phyloP scores from a whole-genome alignment of 2,797 vertebrate species.

The Periophthalmus magnuspinnatus region DNA sequence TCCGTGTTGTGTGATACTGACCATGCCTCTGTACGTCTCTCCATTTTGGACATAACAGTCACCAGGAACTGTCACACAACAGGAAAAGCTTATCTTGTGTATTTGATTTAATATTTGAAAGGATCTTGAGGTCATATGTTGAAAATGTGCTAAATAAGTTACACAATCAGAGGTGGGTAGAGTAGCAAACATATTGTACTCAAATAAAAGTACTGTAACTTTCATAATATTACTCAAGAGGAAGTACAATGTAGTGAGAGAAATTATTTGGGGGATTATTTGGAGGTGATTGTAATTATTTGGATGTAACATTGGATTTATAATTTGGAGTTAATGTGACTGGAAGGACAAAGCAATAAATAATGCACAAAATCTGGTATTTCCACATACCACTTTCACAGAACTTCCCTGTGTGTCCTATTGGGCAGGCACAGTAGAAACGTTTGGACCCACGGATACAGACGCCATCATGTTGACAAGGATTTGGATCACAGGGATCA shows the following conservation, averaged over 20 bases:
- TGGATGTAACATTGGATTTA: too few species aligned
- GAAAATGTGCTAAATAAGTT: too few species aligned
- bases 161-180: too few species aligned
- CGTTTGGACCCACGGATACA: conserved; percentile 40
- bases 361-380: neutral
- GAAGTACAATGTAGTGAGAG: too few species aligned
- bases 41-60: conserved; percentile 65
- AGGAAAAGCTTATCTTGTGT: too few species aligned
- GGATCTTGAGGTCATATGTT: too few species aligned
- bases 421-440: conserved; percentile 53
- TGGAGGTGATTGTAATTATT: too few species aligned
- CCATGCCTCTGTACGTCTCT: conserved; percentile 53
- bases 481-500: conserved; percentile 56
- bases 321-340: neutral
- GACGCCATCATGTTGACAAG: conserved; percentile 61
- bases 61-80: conserved; percentile 32
- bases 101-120: too few species aligned
- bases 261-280: too few species aligned
- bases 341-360: neutral
- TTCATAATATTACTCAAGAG: too few species aligned
- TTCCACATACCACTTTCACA: conserved; percentile 59
- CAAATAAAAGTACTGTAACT: too few species aligned
- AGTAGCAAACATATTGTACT: too few species aligned
- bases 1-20: conserved; percentile 44
- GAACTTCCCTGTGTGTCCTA: conserved; percentile 54